Percentiles rank a stretch among this genome's conserved stretches.
Conservation (phyloP, 2,113 vertebrate genomes). For the Pelecanus crispus region DNA sequence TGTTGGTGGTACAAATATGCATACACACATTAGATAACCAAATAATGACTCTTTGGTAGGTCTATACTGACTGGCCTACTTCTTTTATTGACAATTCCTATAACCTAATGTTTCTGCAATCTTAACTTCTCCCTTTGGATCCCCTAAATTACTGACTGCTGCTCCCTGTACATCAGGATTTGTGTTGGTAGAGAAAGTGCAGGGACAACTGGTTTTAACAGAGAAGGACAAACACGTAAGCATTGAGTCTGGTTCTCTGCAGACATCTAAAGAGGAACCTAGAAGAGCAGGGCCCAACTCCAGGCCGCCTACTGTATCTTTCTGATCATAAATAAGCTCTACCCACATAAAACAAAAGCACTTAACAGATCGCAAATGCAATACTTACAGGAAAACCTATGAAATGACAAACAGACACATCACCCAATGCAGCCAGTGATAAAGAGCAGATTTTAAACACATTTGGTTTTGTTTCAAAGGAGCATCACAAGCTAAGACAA, state of each 20-base stretch:
- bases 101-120: neutral
- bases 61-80: neutral
- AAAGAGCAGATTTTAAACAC: neutral
- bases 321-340: neutral
- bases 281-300: neutral
- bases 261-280: neutral
- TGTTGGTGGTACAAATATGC: neutral
- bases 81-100: neutral
- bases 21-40: neutral
- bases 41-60: neutral
- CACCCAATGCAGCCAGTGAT: neutral
- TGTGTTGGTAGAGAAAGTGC: neutral
- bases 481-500: neutral
- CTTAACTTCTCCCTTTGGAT: neutral
- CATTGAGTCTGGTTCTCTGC: neutral
- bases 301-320: neutral
- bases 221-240: neutral
- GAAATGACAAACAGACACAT: rapidly evolving
- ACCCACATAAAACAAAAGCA: neutral
- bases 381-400: neutral
- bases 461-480: neutral
- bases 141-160: neutral
- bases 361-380: neutral
- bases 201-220: neutral
- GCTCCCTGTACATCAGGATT: neutral